Percentiles rank a stretch among this genome's conserved stretches.
phyloP scores from a whole-genome alignment of 2,797 vertebrate genomes.

The Decapterus maruadsi region DNA sequence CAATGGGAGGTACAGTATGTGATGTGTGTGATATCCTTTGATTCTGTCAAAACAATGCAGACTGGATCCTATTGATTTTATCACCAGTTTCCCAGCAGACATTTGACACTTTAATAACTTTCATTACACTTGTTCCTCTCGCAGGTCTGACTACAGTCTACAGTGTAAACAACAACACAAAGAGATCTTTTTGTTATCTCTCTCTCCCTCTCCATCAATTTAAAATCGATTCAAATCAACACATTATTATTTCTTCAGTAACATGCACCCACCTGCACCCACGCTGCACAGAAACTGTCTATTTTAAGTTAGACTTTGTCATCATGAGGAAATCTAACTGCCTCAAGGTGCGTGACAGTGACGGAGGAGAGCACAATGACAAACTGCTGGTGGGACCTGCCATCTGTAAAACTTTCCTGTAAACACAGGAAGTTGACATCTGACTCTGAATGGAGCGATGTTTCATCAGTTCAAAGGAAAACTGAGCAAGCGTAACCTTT shows the following conservation, averaged over 20 bases:
- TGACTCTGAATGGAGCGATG: neutral
- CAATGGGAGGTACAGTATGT: neutral
- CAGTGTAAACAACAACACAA: neutral
- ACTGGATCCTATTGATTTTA: neutral
- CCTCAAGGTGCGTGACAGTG: neutral
- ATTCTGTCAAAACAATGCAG: neutral
- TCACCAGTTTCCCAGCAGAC: neutral
- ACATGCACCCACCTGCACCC: neutral
- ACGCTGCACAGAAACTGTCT: neutral
- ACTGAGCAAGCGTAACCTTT: neutral
- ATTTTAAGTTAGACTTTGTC: neutral
- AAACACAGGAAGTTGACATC: neutral
- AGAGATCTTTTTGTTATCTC: neutral
- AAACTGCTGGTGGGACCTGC: conserved; percentile 5
- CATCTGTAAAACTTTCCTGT: neutral
- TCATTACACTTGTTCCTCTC: neutral
- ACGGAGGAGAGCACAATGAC: neutral
- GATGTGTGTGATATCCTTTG: neutral
- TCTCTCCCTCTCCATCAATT: neutral
- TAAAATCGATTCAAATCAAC: neutral
- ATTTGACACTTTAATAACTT: neutral
- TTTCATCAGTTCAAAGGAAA: neutral
- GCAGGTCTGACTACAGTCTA: neutral
- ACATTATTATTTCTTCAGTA: neutral
- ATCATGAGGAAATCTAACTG: neutral